A percentile compares a stretch with the other conserved stretches of the same genome.
Evolutionary conservation across 2,888 invertebrate species (phyloP).

Genomic region (Tinea pellionella): DNA sequence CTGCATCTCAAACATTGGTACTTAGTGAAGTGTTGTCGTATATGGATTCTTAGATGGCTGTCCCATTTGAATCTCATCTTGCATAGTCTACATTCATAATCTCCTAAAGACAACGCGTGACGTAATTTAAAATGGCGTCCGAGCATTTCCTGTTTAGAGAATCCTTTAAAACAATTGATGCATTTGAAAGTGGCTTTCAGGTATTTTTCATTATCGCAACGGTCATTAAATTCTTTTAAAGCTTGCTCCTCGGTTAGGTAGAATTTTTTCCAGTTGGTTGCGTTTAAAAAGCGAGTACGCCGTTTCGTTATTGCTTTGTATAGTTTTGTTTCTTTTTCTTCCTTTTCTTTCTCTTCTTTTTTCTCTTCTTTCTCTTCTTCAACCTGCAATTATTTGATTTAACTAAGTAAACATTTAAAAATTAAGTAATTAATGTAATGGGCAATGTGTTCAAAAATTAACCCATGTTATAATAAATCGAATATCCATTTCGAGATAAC

Average conservation of each 20-base stretch:
- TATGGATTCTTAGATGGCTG: slow-evolving; percentile 39
- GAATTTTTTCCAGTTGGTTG: slow-evolving; percentile 38
- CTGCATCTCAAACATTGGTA: slow-evolving; percentile 45
- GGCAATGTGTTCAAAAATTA: too few species aligned
- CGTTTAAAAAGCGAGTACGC: slow-evolving; percentile 30
- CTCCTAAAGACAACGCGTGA: slow-evolving; percentile 20
- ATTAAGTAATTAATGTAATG: too few species aligned
- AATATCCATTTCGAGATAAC: too few species aligned
- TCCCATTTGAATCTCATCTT: slow-evolving; percentile 41
- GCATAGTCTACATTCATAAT: slow-evolving; percentile 44
- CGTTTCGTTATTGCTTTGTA: slow-evolving; percentile 14
- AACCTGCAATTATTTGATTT: slow-evolving; percentile 22
- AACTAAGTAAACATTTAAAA: too few species aligned
- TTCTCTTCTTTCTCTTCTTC: slow-evolving; percentile 19
- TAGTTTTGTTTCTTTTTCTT: slow-evolving; percentile 2
- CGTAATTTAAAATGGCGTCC: slow-evolving; percentile 37
- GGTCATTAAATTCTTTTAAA: slow-evolving; percentile 33
- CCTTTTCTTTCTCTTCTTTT: slow-evolving; percentile 20
- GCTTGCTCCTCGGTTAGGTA: slow-evolving; percentile 47
- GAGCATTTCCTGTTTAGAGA: slow-evolving; percentile 47
- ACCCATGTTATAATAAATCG: too few species aligned
- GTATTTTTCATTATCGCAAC: slow-evolving; percentile 35
- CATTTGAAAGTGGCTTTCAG: slow-evolving; percentile 39
- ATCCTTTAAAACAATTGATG: slow-evolving; percentile 44
- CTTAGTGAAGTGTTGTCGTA: slow-evolving; percentile 41